Base-by-base conservation (phyloP, 2,797 vertebrate species). In the Heteromormyrus szaboi region DNA sequence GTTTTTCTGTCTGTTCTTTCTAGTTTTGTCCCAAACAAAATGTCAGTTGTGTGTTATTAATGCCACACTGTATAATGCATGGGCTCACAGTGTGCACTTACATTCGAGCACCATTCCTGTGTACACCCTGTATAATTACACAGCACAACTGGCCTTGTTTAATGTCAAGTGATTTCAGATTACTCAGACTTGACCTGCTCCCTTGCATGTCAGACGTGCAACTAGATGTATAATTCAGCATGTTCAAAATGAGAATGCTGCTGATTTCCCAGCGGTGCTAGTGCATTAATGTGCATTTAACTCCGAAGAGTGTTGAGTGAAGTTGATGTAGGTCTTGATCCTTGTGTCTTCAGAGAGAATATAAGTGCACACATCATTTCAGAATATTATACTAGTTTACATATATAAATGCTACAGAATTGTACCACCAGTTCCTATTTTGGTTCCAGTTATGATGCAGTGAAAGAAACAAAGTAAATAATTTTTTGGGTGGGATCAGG, bases 141-240 rank as follows among this genome's bases (percentile, higher is more conserved):
- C 54, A 41, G 33, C 22, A 86, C 85, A 87, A 87, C 25, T 1
- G 85, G 33, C 54, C 14, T 22, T 59, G 48, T 62, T 87, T 87
- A 62, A 87, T 59, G 37, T 87, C 37, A 50, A 86, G 85, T 29
- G 14, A 59, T 59, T 87, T 62, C 12, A 22, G 56, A 86, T 86
- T 86, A 86, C 50, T 37, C 50, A 86, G 84, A 86, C 84, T 56
- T 86, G 50, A 86, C 84, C 51, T 54, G 48, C 51, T 53, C 29
- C 84, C 7, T 53, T 54, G 84, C 51, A 86, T 46, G 19, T 86
- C 84, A 53, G 9, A 53, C 14, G 50, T 33, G 51, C 25, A 33
- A 12, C 50, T 33, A 54, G 25, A 86, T 54, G 50, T 48, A 29
- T 37, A 37, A 86, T 54, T 37, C 25, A 86, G 14, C 84, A 12